These are phyloP conservation scores for Caenorhabditis tropicalis DNA, from an alignment of 1,140 invertebrate genomes.

Conservation along the genomic window DNA sequence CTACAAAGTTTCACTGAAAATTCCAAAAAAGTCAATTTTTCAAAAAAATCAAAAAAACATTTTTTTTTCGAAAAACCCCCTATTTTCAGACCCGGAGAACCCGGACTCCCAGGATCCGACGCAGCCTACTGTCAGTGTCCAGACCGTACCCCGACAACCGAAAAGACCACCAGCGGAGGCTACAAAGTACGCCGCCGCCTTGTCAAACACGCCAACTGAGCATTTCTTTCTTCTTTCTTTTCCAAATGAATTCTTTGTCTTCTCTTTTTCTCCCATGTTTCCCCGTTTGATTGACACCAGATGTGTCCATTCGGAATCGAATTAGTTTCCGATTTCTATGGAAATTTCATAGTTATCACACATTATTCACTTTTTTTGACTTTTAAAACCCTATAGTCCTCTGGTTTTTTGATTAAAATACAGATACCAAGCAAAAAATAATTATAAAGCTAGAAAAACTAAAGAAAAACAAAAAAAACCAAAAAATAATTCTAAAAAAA, in stretches of 20 bases:
- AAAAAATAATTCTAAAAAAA: too few relatives aligned
- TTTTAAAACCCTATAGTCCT: too few relatives aligned
- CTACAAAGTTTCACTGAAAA: too few relatives aligned
- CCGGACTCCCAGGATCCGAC: constrained; percentile 47
- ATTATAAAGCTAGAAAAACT: too few relatives aligned
- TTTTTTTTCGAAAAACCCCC: not conserved
- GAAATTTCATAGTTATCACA: too few relatives aligned
- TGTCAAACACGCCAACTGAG: constrained; percentile 24
- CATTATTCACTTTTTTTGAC: too few relatives aligned
- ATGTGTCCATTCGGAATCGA: not conserved
- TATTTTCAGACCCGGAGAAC: constrained; percentile 44
- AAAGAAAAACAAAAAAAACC: too few relatives aligned
- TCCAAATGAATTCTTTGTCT: not conserved
- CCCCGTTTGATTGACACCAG: not conserved
- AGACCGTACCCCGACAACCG: not conserved
- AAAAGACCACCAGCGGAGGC: not conserved
- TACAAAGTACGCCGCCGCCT: not conserved
- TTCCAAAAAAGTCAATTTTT: too few relatives aligned
- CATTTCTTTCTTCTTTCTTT: not conserved
- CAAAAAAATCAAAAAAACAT: too few relatives aligned
- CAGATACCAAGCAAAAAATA: too few relatives aligned
- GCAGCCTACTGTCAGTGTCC: constrained; percentile 55
- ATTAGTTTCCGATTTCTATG: too few relatives aligned
- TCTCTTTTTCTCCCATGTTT: not conserved
- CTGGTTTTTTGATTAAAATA: too few relatives aligned